A percentile compares a stretch with the other conserved stretches of the same genome.
These are phyloP conservation scores for Marisa cornuarietis DNA, from an alignment of 1,140 invertebrate species.

Conservation along the genomic window DNA sequence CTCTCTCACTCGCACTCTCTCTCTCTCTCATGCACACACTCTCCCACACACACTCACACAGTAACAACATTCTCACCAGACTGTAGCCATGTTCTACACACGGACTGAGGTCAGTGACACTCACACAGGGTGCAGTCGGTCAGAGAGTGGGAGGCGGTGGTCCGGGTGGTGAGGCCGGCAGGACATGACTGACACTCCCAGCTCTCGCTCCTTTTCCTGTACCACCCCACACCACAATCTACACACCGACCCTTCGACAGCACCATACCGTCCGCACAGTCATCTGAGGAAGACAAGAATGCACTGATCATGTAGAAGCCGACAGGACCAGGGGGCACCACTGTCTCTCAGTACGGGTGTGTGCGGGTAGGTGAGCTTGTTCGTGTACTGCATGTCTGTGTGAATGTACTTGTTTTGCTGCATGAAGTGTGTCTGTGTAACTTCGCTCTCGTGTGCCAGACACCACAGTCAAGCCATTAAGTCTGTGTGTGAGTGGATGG, in stretches of 20 bases:
- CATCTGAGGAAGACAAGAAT: background rate
- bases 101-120: background rate
- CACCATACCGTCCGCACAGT: background rate
- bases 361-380: no score
- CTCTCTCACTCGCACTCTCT: background rate
- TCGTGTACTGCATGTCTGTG: no score
- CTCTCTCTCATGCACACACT: background rate
- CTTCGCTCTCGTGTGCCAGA: no score
- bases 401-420: no score
- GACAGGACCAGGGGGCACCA: no score
- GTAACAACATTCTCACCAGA: background rate
- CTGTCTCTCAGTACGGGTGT: no score
- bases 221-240: background rate
- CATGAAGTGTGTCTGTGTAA: no score
- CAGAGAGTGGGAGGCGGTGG: background rate
- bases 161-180: slow-evolving; percentile 1
- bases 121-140: slow-evolving; percentile 19
- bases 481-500: no score
- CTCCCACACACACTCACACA: background rate
- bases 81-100: background rate
- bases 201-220: slow-evolving; percentile 12
- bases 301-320: no score
- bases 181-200: slow-evolving; percentile 25
- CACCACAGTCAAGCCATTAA: no score
- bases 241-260: background rate